Base-by-base conservation (phyloP, 2,888 invertebrate genomes). In the Trimorus sp. region DNA sequence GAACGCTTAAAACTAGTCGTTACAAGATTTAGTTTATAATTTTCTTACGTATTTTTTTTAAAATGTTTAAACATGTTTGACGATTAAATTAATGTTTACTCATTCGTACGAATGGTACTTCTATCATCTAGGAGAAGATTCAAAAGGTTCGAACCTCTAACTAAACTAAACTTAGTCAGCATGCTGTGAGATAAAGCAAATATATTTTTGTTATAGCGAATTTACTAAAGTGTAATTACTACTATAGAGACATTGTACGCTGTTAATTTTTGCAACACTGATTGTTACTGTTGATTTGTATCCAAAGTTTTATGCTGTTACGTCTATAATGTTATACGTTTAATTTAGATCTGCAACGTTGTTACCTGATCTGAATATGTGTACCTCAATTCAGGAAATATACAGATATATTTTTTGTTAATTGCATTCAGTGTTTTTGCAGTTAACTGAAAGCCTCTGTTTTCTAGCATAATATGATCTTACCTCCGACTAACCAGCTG, bases 331-430 rank as follows among this genome's bases (percentile, higher is more conserved):
- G 16, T 11, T 58, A 65, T 54, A 26, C 38, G 2, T 66, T 73
- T 42, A 56, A 69, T 12, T 56, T 80, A 70, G 56, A 76, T 66
- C 58, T 68, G 68, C 42, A 69, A 77, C 38, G 66, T 70, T 74
- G 75, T 82, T 79, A 75, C 63, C 69, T 79, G 79, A 79, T 71
- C 60, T 66, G 48, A 73, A 69, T 62, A 38, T 59, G 40, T 82
- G 77, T 82, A 82, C 48, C 48, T 74, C 26, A 12, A 58, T 65
- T 66, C 49, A 78, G 62, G 58, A 69, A 68, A 82, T 65, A 74
- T 68, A 69, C 11, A 68, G 54, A 51, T 56, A 54, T 73, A 58
- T 48, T 48, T 68, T 82, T 74, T 71, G 66, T 75, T 79, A 75
- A 48, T 51, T 40, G 66, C 8, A 14, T 48, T 26, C 45, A 45